phyloP scores from a whole-genome alignment of 2,888 invertebrate genomes.

The Oxystoma pomonae region DNA sequence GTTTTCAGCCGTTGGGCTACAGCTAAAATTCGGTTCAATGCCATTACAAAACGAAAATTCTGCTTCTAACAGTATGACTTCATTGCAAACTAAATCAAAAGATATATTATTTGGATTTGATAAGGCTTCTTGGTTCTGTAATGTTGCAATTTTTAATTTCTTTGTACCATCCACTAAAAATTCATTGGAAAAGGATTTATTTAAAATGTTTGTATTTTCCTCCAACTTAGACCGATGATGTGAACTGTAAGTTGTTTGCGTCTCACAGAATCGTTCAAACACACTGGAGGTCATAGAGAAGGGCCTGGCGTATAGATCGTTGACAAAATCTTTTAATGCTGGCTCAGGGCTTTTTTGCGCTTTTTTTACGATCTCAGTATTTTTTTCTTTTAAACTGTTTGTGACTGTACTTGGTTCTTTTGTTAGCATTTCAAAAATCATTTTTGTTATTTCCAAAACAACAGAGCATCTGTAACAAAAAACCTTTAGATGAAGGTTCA shows the following conservation, averaged over 20 bases:
- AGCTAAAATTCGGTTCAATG: not conserved
- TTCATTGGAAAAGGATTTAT: not conserved
- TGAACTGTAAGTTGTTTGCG: conserved; percentile 1
- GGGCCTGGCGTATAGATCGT: conserved; percentile 1
- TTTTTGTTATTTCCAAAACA: conserved; percentile 5
- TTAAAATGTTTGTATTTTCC: not conserved
- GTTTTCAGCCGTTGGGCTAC: conserved; percentile 1
- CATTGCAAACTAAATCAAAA: no score
- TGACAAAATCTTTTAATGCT: not conserved
- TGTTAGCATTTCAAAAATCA: not conserved
- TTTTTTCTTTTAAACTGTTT: conserved; percentile 5
- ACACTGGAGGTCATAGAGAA: conserved; percentile 1
- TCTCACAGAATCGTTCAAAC: not conserved
- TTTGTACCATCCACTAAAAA: not conserved
- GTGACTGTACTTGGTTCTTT: conserved; percentile 1
- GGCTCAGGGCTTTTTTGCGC: not conserved
- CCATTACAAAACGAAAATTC: not conserved
- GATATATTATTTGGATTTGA: not conserved
- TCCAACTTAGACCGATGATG: not conserved
- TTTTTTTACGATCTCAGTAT: not conserved
- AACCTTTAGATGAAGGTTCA: conserved; percentile 2
- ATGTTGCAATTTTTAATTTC: not conserved
- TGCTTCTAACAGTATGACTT: not conserved
- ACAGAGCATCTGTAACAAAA: conserved; percentile 3
- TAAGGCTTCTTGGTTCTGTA: not conserved